These are phyloP conservation scores for Drosophila malerkotliana DNA, from an alignment of 1,140 invertebrate species.

Conservation along the genomic window DNA sequence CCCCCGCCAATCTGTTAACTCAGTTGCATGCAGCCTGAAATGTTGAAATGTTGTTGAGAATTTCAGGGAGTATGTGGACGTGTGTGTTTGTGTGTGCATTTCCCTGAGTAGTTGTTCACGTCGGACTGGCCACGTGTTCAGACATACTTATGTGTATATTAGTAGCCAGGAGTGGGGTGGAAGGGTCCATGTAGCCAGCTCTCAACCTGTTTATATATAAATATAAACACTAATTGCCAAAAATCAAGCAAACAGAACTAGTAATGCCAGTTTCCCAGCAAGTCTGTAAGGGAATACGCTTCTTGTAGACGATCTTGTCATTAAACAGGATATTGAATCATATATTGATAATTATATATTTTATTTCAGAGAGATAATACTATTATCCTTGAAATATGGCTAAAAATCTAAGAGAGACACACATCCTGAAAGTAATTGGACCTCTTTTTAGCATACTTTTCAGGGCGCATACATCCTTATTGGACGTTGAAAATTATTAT, in stretches of 20 bases:
- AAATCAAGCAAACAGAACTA: slow-evolving; percentile 30
- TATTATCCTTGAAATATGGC: too few species aligned
- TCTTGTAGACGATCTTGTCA: background rate
- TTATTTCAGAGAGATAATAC: background rate
- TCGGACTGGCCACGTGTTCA: slow-evolving; percentile 46
- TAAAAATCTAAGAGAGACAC: too few species aligned
- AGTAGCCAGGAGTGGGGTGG: slow-evolving; percentile 6
- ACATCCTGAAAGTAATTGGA: background rate
- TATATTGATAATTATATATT: background rate
- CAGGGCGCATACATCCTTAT: background rate
- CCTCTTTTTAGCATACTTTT: background rate
- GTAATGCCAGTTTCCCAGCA: background rate
- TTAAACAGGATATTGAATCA: background rate
- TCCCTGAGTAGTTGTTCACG: slow-evolving; percentile 35
- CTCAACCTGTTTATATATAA: slow-evolving; percentile 25
- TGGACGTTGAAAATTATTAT: background rate
- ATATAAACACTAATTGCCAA: slow-evolving; percentile 51
- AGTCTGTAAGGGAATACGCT: slow-evolving; percentile 21
- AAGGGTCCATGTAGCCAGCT: slow-evolving; percentile 13
- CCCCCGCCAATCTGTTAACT: slow-evolving; percentile 3
- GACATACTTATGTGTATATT: slow-evolving; percentile 45
- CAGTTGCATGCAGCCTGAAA: slow-evolving; percentile 37
- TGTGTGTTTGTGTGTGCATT: slow-evolving; percentile 5
- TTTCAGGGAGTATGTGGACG: slow-evolving; percentile 23
- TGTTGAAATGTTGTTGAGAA: slow-evolving; percentile 76